Percentiles rank a stretch among this genome's conserved stretches.
Conservation (phyloP, 2,797 vertebrate species). For the Denticeps clupeoides region DNA sequence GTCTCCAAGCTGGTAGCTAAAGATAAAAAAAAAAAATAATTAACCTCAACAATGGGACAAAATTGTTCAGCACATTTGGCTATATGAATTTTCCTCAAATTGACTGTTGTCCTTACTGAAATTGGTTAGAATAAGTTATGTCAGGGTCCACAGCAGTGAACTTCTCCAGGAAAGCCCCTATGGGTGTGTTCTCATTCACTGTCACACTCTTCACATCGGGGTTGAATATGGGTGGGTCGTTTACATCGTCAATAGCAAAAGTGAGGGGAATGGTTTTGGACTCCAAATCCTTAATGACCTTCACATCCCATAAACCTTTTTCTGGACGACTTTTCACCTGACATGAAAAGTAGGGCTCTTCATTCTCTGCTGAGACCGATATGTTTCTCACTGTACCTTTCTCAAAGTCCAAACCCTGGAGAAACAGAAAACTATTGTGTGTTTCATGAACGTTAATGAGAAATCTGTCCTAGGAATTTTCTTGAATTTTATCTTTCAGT, state of each 20-base stretch:
- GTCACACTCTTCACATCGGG: conserved; percentile 7
- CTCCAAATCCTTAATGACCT: not conserved
- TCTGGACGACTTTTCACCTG: not conserved
- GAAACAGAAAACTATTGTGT: not conserved
- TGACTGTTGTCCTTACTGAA: conserved; percentile 21
- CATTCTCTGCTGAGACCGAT: conserved; percentile 12
- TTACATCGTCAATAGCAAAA: conserved; percentile 32
- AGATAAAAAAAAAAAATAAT: not conserved
- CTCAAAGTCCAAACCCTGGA: conserved; percentile 13
- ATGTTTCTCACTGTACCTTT: not conserved
- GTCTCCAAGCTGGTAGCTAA: conserved; percentile 28
- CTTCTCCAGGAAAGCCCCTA: conserved; percentile 12
- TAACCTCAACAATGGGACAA: too few species aligned
- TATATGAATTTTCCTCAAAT: not conserved
- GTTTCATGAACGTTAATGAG: too few species aligned
- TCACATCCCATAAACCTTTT: conserved; percentile 21
- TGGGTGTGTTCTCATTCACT: conserved; percentile 27
- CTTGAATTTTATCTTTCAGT: too few species aligned
- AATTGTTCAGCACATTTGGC: not conserved
- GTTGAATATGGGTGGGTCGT: conserved; percentile 37
- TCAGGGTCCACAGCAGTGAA: conserved; percentile 36
- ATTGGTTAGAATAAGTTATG: conserved; percentile 2
- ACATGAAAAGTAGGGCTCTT: conserved; percentile 21
- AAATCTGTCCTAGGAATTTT: too few species aligned
- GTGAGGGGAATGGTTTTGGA: too few species aligned